Conservation (phyloP, 2,888 invertebrate genomes). For the Dicroscelio sp. region DNA sequence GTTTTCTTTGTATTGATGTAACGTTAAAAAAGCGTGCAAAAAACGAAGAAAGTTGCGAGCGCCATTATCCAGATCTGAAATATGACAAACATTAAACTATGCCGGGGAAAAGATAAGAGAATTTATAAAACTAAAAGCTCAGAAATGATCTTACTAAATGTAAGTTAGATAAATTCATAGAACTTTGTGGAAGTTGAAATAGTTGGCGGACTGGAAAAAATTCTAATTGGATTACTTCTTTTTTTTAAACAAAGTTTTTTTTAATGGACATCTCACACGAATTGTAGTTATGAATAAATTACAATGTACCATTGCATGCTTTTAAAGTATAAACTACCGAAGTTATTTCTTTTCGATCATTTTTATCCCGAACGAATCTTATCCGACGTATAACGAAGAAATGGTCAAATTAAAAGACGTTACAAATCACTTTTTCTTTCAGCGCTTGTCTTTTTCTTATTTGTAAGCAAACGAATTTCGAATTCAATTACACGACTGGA, state of each 20-base stretch:
- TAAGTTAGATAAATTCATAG: slow-evolving; percentile 43
- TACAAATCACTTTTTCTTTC: too few species aligned
- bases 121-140: slow-evolving; percentile 52
- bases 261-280: background rate
- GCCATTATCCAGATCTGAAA: slow-evolving; percentile 48
- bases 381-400: too few species aligned
- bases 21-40: slow-evolving; percentile 11
- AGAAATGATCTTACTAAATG: slow-evolving; percentile 36
- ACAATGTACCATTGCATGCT: too few species aligned
- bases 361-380: too few species aligned
- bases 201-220: slow-evolving; percentile 35
- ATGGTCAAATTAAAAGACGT: too few species aligned
- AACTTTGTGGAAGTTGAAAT: slow-evolving; percentile 34
- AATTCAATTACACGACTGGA: too few species aligned
- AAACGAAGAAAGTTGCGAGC: slow-evolving; percentile 10
- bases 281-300: slow-evolving; percentile 1
- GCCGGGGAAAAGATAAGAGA: slow-evolving; percentile 46
- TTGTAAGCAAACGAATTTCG: too few species aligned
- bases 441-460: too few species aligned
- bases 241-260: background rate
- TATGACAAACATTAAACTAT: slow-evolving; percentile 56
- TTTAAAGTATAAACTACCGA: too few species aligned
- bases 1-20: background rate
- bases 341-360: too few species aligned
- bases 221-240: slow-evolving; percentile 40